phyloP scores from a whole-genome alignment of 2,113 vertebrate species.

The Chlorocebus sabaeus region DNA sequence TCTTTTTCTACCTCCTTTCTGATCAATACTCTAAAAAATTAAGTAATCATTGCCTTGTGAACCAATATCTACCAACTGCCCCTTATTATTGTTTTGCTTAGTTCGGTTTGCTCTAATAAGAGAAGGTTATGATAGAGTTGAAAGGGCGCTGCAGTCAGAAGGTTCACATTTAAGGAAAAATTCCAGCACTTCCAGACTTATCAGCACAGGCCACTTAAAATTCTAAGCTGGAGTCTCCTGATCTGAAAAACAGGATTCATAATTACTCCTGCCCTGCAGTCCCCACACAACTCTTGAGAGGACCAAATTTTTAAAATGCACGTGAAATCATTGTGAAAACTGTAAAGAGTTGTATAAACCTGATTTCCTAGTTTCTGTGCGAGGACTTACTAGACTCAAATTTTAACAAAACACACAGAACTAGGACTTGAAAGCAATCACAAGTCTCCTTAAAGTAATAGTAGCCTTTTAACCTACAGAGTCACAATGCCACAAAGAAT shows the following conservation, averaged over 20 bases:
- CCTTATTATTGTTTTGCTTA: not conserved
- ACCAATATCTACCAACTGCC: not conserved
- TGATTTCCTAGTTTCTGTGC: not conserved
- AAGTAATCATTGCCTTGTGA: constrained; percentile 15
- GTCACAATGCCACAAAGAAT: not conserved
- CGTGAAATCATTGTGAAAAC: not conserved
- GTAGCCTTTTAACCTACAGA: not conserved
- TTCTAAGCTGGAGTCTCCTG: not conserved
- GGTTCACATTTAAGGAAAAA: not conserved
- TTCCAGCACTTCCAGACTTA: not conserved
- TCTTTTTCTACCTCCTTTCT: not conserved
- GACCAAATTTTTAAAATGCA: not conserved
- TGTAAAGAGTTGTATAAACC: not conserved
- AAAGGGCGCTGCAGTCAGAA: not conserved
- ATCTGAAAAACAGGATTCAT: not conserved
- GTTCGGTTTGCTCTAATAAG: not conserved
- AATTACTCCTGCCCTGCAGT: not conserved
- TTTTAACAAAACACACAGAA: not conserved
- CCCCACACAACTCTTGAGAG: not conserved
- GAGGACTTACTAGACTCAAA: not conserved
- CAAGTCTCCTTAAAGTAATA: not conserved
- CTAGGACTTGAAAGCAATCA: not conserved
- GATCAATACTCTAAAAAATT: not conserved
- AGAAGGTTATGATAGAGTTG: not conserved
- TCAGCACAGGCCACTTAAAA: not conserved